Base-by-base conservation (phyloP, 2,797 vertebrate species). In the Characodon lateralis region DNA sequence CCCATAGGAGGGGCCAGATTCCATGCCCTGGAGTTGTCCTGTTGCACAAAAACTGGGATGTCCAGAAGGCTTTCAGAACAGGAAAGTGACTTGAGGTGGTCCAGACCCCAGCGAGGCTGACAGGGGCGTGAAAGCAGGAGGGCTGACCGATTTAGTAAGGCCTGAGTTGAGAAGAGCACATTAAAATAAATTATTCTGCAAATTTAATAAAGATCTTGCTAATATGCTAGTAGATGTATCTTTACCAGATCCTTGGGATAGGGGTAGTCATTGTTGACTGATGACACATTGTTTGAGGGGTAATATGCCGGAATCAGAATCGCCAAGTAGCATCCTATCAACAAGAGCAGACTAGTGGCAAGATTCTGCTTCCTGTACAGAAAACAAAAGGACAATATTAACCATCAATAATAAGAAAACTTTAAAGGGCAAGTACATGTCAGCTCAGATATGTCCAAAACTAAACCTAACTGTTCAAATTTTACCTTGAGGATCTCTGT, bases 271-370 rank as follows among this genome's bases (percentile, higher is more conserved):
- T 91, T 70, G 8, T 66, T 82, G 20, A 70, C 24, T 69, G 78
- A 59, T 66, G 12, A 56, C 7, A n/a, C 70, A 6, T 83, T 82
- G 43, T 91, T 69, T 28, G 31, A 28, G 1, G 89, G 87, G 46
- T 95, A 81, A 87, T 95, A 94, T 2, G 92, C 95, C 79, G 96
- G 96, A 78, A 96, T 89, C 78, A 96, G 87, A 84, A 96, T 74
- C 28, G 90, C 94, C 0, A 84, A 89, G 83, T 95, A 96, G 77
- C 93, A 93, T 79, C 90, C 93, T 0, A 95, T 78, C 66, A 96
- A 78, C 73, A 96, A 85, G 63, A 91, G 48, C 75, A 96, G 71
- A 76, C 94, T 95, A 53, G 95, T 48, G 81, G 83, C 71, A 7
- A 94, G 78, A 85, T 96, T 96, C 53, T 87, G 78, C 41, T 73